phyloP scores from a whole-genome alignment of 1,140 invertebrate genomes.

The Archivesica marissinica region DNA sequence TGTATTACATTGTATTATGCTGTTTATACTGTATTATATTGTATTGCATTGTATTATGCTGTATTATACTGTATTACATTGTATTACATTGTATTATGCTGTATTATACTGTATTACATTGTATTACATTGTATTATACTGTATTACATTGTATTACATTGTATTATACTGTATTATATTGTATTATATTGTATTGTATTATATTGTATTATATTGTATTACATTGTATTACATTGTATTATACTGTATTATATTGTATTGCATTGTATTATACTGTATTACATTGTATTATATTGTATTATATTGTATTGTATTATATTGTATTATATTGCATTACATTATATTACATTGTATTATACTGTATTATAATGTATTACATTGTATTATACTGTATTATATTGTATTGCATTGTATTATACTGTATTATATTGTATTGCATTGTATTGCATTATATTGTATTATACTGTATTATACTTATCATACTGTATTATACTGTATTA shows the following conservation, averaged over 20 bases:
- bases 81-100: constrained; percentile 1
- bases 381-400: background rate
- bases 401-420: background rate
- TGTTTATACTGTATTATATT: no score
- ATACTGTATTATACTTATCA: no score
- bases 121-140: background rate
- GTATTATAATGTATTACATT: no score
- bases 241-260: background rate
- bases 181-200: constrained; percentile 16
- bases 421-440: background rate
- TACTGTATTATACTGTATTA: background rate
- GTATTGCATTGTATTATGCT: no score
- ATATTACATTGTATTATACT: background rate
- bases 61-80: no score
- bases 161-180: no score
- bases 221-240: background rate
- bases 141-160: background rate
- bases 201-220: background rate
- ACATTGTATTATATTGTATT: background rate
- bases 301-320: background rate
- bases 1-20: no score
- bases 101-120: background rate
- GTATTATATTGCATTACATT: background rate
- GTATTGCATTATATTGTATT: constrained; percentile 9
- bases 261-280: background rate